Conservation (phyloP, 2,797 vertebrate species). For the Lycodopsis pacificus region DNA sequence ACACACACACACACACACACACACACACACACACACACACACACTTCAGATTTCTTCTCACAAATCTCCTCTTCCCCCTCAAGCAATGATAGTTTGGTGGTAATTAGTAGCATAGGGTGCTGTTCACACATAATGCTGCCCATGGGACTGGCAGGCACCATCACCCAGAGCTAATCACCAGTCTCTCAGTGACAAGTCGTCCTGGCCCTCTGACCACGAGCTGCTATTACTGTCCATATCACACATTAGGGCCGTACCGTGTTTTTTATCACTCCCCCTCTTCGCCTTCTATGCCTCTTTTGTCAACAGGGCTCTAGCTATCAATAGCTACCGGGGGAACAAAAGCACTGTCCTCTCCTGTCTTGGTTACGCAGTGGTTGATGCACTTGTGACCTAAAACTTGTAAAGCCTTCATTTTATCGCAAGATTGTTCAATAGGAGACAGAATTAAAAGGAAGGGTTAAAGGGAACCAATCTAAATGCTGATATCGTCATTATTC, state of each 20-base stretch:
- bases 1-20: no score
- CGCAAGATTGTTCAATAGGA: no score
- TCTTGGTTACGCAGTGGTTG: no score
- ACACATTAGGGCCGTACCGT: neutral
- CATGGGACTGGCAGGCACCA: conserved; percentile 55
- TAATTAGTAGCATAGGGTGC: no score
- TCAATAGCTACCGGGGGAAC: neutral
- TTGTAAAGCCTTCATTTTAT: no score
- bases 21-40: no score
- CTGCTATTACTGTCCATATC: conserved; percentile 34
- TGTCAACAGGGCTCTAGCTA: neutral
- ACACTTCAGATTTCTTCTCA: neutral
- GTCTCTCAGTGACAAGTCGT: conserved; percentile 31
- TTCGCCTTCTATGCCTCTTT: neutral
- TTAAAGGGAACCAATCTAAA: no score
- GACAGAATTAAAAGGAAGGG: no score
- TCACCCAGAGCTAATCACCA: conserved; percentile 51
- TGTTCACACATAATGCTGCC: conserved; percentile 47
- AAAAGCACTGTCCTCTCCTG: no score
- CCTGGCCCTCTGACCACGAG: conserved; percentile 25
- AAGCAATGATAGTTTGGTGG: no score
- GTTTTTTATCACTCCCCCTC: neutral
- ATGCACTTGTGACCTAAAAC: no score
- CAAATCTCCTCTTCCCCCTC: neutral
- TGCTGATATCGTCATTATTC: no score